Evolutionary conservation across 2,113 vertebrate species (phyloP), one percentile per base, ranked within the genome.

Genomic region (Uria lomvia): DNA sequence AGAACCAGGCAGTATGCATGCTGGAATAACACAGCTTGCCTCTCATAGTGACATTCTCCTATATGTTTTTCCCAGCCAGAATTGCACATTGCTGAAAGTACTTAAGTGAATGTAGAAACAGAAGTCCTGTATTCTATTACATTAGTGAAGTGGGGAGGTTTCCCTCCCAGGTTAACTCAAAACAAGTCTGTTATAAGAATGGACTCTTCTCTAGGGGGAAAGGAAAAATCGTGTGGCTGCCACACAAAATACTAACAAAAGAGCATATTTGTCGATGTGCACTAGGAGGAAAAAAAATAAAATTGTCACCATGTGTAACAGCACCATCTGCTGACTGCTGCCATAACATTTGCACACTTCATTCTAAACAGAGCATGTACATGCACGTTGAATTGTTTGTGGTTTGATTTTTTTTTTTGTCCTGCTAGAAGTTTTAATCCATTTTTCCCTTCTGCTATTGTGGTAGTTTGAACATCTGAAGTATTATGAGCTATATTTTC

Each of bases 21-120:
- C 20, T 34, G 38, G 29, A 4, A 6, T 42, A 65, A 9, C 18
- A 17, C 8, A 36, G 6, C 19, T 77, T 66, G 14, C 29, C 13
- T 56, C 2, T 1, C 1, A 0, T 36, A 45, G 6, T 34, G 26
- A n/a, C 0, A 0, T 32, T 49, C 30, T 30, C 36, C 56, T 38
- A 3, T n/a, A 4, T 15, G 14, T 10, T 59, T 81, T 47, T 74
- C n/a, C 6, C 36, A 81, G 10, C 11, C 43, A 40, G 5, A 18
- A 11, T 3, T 70, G 15, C 23, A 30, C 4, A 1, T 42, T 60
- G 29, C 22, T 40, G 40, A 11, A 50, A 68, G 10, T 47, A 18
- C 7, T 72, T 27, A 27, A 1, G 23, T 70, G 45, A 50, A 24
- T 56, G 2, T 32, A 42, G 59, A 66, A 76, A 17, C 1, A 45